Base-by-base conservation (phyloP, 2,797 vertebrate genomes). In the Phaenicophaeus curvirostris region DNA sequence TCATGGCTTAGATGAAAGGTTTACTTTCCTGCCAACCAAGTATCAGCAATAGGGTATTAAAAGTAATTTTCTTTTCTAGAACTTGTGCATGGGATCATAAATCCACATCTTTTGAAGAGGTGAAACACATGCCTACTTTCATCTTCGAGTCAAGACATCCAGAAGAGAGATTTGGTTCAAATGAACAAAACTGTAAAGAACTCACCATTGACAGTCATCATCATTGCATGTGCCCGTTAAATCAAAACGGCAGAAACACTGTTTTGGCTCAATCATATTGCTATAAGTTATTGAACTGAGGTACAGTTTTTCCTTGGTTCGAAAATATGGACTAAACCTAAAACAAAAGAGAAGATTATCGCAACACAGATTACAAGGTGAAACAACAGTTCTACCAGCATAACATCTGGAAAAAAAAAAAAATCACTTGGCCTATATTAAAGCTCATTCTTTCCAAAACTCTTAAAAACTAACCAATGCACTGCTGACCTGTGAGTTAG, bases 291-390 rank as follows among this genome's bases (percentile, higher is more conserved):
- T 96, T 7, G 99, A 99, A 97, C 99, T 99, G 86, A 99, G 97
- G 5, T 98, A 98, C 48, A 99, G 92, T 91, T 99, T 99, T 95
- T 99, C 99, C 98, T 99, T 99, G 44, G 99, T 99, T 93, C 99
- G 98, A 97, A 99, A 99, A 94, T 99, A 99, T 0, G 99, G 99
- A 95, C 99, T 99, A 97, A 99, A 99, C 97, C 99, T 99, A 97
- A 81, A 58, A 89, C 1, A 41, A 95, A 81, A 96, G 9, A 62
- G 25, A 3, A 13, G 53, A 44, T 66, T 61, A 55, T 25, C 74
- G 73, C 28, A 31, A 68, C 48, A 48, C 58, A 84, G n/a, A 4
- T 19, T 28, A 75, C 21, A 92, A 55, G 28, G 23, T 16, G 46
- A 58, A 30, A 81, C 21, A 48, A 19, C 12, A 31, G 25, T 67